Conservation (phyloP, 1,140 invertebrate species). For the Trypoxylus dichotomus region DNA sequence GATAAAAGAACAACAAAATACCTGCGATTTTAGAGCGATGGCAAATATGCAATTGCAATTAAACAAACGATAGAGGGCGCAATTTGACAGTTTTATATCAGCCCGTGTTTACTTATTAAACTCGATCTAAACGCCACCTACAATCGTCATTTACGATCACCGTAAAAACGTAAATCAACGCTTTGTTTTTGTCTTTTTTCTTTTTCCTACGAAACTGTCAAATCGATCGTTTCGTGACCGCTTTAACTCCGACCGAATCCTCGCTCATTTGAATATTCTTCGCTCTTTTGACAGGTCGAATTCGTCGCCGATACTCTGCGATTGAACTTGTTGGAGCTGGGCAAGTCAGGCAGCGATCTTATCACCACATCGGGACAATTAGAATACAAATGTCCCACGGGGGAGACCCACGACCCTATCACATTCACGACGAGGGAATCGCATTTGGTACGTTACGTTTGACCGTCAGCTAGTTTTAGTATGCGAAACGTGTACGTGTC, state of each 20-base stretch:
- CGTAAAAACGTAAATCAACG: too few relatives aligned
- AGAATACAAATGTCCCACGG: conserved; percentile 86
- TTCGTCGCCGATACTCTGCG: conserved; percentile 86
- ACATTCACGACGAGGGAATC: conserved; percentile 90
- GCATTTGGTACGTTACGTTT: conserved; percentile 75
- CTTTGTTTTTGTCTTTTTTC: too few relatives aligned
- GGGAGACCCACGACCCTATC: conserved; percentile 83
- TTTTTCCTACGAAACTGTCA: too few relatives aligned
- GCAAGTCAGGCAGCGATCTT: conserved; percentile 78
- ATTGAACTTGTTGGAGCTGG: conserved; percentile 87
- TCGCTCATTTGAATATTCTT: neutral
- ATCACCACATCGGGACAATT: conserved; percentile 86
- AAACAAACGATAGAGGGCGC: too few relatives aligned
- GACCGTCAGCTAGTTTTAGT: conserved; percentile 12
- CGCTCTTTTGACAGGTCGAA: conserved; percentile 70
- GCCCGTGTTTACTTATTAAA: too few relatives aligned
- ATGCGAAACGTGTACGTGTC: neutral
- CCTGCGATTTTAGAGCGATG: too few relatives aligned
- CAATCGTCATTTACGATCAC: too few relatives aligned
- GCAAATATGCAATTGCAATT: too few relatives aligned
- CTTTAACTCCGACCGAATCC: neutral
- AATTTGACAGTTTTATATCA: too few relatives aligned
- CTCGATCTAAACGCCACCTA: too few relatives aligned
- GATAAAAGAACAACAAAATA: too few relatives aligned
- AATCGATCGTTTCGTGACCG: too few relatives aligned